Percentiles rank a stretch among this genome's conserved stretches.
These are phyloP conservation scores for Theristicus caerulescens DNA, from an alignment of 2,113 vertebrate species.

Conservation along the genomic window DNA sequence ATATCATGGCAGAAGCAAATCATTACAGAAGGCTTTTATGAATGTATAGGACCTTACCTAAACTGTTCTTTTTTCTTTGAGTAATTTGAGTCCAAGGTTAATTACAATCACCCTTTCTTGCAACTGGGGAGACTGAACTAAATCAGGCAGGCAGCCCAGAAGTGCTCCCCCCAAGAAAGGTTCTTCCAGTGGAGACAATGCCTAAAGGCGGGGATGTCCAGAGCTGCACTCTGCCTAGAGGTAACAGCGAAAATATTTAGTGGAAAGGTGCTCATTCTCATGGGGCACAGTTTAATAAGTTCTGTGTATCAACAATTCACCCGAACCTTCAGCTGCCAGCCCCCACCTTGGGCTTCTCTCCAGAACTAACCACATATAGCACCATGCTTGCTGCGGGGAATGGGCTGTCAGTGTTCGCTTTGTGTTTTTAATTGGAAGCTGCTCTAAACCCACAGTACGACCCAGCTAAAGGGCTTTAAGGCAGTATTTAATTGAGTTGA, in stretches of 20 bases:
- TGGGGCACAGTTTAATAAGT: neutral
- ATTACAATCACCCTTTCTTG: neutral
- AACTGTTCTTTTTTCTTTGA: neutral
- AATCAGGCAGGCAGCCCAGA: neutral
- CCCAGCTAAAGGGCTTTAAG: neutral
- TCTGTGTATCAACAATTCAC: neutral
- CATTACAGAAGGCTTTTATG: neutral
- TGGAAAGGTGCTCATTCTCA: neutral
- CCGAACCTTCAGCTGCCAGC: neutral
- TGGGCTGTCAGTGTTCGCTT: fast-evolving
- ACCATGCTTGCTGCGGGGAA: neutral
- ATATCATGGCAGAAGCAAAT: neutral
- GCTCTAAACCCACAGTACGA: neutral
- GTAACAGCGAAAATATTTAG: neutral
- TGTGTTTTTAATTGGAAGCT: neutral
- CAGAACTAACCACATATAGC: fast-evolving
- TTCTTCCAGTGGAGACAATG: neutral
- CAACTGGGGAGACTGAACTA: neutral
- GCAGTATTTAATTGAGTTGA: neutral
- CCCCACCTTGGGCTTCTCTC: neutral
- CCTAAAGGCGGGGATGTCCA: neutral
- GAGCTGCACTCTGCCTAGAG: neutral
- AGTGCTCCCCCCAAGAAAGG: neutral
- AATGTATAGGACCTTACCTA: neutral
- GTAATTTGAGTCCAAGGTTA: neutral